Evolutionary conservation across 2,888 invertebrate genomes (phyloP), one percentile per base, ranked within the genome.

Genomic region (Lingula anatina): DNA sequence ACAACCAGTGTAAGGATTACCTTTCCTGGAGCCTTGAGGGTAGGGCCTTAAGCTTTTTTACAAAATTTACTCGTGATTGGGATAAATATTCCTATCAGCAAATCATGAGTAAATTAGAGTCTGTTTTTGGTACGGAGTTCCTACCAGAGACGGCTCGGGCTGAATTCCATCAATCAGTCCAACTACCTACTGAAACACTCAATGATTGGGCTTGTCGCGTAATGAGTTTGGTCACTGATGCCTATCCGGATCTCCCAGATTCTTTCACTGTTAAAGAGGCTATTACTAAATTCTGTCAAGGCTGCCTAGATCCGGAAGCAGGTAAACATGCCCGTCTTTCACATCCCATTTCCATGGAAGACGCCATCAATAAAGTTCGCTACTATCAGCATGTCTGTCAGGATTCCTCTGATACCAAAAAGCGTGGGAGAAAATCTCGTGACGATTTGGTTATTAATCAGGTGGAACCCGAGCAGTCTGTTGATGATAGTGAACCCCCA

Each of bases 131-230:
- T 12, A 12, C 9, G 9, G 9, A 15, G 35, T 9, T 12, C 35
- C 35, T 31, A 31, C 35, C 35, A 31, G 35, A 31, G 15, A 31
- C 35, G 35, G 35, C 35, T 15, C 9, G 15, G 15, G 35, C 15
- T 12, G 9, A 31, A 18, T 21, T 47, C 15, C 20, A 7, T 15
- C 38, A 20, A 4, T 12, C 31, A 1, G 20, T 21, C 27, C 47
- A 47, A 31, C 1, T 7, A 5, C 28, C 2, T 4, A 42, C 40
- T 5, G 36, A 47, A 28, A 21, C 20, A 15, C 5, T 47, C 3
- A 42, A 47, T 7, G 41, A 41, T 4, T 47, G 47, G 47, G 41
- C 41, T 20, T 31, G 42, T 20, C n/a, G 41, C 7, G 41, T 47
- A 5, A n/a, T 47, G 3, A 23, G 12, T 18, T 1, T 47, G 5